Conservation (phyloP, 2,113 vertebrate species). For the Probosciger aterrimus region DNA sequence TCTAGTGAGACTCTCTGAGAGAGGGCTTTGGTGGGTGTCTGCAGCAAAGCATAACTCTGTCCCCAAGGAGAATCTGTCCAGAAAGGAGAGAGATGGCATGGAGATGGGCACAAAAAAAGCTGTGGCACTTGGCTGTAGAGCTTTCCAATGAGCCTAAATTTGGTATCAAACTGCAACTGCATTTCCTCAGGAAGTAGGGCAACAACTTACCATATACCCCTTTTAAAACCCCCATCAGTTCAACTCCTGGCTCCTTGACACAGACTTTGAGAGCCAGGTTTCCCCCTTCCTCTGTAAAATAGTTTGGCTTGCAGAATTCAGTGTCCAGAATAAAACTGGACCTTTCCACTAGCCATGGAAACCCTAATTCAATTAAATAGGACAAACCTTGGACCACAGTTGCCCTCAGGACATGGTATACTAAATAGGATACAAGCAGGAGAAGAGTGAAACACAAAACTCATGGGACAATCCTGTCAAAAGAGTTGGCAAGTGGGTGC, state of each 20-base stretch:
- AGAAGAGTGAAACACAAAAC: conserved; percentile 34
- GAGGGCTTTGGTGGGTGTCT: background rate
- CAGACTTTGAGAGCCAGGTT: background rate
- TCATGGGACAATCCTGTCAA: background rate
- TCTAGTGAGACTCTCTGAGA: background rate
- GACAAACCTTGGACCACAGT: background rate
- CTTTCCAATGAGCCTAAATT: background rate
- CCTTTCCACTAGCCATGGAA: background rate
- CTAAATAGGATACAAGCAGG: background rate
- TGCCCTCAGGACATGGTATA: background rate
- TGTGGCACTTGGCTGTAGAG: background rate
- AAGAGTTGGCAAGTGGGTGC: background rate
- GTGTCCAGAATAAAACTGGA: background rate
- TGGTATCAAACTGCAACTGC: background rate
- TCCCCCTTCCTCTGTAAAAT: background rate
- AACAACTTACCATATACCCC: background rate
- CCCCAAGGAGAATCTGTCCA: background rate
- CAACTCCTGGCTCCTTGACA: background rate
- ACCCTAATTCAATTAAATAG: conserved; percentile 1
- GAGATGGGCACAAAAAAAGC: background rate
- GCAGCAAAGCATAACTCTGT: background rate
- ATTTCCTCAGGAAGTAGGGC: background rate
- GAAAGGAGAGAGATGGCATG: background rate
- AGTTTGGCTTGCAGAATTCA: background rate
- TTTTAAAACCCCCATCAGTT: background rate